A percentile compares a stretch with the other conserved stretches of the same genome.
Conservation (phyloP, 2,113 vertebrate species). For the Arizona elegans region DNA sequence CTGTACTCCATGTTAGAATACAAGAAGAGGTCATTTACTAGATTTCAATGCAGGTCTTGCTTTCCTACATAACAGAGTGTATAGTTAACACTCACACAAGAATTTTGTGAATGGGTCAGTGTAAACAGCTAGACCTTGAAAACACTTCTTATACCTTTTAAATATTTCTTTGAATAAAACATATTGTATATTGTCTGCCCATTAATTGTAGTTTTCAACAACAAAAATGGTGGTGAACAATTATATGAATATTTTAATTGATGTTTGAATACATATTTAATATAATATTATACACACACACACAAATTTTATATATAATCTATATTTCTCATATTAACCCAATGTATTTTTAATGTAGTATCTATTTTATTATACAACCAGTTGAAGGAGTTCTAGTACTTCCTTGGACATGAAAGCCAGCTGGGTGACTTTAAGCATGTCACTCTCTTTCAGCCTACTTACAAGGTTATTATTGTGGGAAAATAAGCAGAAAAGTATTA, state of each 20-base stretch:
- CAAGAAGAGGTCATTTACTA: background rate
- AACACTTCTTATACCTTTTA: constrained; percentile 18
- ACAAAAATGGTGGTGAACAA: background rate
- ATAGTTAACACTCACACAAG: background rate
- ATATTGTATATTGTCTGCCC: background rate
- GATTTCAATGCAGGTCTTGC: background rate
- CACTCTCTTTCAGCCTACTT: background rate
- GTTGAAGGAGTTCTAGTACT: no score
- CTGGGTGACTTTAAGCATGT: no score
- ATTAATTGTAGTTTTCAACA: background rate
- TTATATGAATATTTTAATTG: background rate
- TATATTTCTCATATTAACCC: background rate
- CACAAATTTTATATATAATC: no score
- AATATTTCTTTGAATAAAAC: background rate
- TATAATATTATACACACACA: no score
- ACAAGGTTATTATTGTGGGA: background rate
- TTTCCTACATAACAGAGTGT: background rate
- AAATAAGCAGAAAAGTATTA: background rate
- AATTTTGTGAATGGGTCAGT: constrained; percentile 45
- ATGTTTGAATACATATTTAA: background rate
- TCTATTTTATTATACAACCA: background rate
- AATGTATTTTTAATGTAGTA: background rate
- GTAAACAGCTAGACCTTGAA: constrained; percentile 39
- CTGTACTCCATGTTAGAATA: background rate
- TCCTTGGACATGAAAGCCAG: no score